These are phyloP conservation scores for Wiebesia pumilae DNA, from an alignment of 1,140 invertebrate genomes.

Conservation along the genomic window DNA sequence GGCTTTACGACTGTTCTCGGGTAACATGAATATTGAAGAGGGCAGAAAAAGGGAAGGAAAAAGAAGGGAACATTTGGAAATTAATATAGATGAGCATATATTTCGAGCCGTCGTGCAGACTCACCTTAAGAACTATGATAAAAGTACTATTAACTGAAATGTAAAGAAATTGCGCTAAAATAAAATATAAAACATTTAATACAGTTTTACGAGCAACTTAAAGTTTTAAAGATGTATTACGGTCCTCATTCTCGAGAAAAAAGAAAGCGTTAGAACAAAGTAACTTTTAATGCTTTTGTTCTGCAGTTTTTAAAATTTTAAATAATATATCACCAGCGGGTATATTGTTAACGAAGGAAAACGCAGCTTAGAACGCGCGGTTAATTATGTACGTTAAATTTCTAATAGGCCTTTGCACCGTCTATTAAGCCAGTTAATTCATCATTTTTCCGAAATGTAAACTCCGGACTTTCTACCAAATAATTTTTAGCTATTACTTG, in stretches of 20 bases:
- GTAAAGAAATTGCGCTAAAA: conserved; percentile 16
- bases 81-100: not conserved
- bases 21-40: not conserved
- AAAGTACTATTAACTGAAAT: not conserved
- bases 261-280: not conserved
- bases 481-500: too few species aligned
- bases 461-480: too few species aligned
- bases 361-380: not conserved
- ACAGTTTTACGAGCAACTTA: not conserved
- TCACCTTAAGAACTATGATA: not conserved
- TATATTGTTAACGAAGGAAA: not conserved
- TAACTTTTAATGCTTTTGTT: not conserved
- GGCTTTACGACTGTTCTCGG: not conserved
- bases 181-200: conserved; percentile 17
- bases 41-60: too few species aligned
- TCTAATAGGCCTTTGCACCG: not conserved
- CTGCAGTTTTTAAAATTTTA: not conserved
- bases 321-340: not conserved
- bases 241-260: not conserved
- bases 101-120: not conserved
- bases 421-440: too few species aligned
- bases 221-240: conserved; percentile 11
- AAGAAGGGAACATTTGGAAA: not conserved
- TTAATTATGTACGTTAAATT: not conserved
- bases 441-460: too few species aligned